Evolutionary conservation across 2,888 invertebrate species (phyloP), one percentile per base, ranked within the genome.

Genomic region (Dicroscelio sp.): DNA sequence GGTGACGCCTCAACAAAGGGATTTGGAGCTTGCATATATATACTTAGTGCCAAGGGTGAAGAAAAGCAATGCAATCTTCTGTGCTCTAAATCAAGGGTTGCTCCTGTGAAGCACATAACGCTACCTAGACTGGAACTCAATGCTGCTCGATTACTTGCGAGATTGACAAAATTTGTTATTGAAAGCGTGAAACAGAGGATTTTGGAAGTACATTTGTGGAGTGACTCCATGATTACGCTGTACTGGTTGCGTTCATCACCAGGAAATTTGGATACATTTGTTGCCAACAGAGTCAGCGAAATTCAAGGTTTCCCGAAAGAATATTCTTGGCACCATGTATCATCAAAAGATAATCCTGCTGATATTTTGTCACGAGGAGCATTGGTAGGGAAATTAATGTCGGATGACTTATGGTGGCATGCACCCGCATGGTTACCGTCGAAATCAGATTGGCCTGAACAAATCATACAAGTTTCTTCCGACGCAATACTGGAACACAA

Each of bases 151-250:
- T 1, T 69, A 3, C 25, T 79, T 20, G 25, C 79, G 1, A 65
- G 67, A 27, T 23, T 79, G n/a, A 23, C 35, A 1, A 12, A 31
- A 8, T 1, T 25, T 0, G 55, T 75, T 25, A 33, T 0, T 23
- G 25, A 33, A 14, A n/a, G 33, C 10, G 33, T 75, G 8, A 31
- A 33, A 12, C 35, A 43, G 6, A 17, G 23, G 3, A 58, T 55
- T 33, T 5, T 25, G 2, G 67, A 85, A n/a, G 25, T 52, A 1
- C 20, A 76, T 38, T 20, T 90, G 38, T 90, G 84, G 82, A 86
- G 86, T 35, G 90, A 90, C 55, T 82, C 90, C 12, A 60, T 78
- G 1, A 90, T 90, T 17, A 76, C 71, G 23, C 65, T 88, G n/a
- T 38, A 79, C n/a, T 87, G 84, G 87, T 84, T 88, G 2, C 31